Base-by-base conservation (phyloP, 2,113 vertebrate species). In the Phodopus roborovskii region DNA sequence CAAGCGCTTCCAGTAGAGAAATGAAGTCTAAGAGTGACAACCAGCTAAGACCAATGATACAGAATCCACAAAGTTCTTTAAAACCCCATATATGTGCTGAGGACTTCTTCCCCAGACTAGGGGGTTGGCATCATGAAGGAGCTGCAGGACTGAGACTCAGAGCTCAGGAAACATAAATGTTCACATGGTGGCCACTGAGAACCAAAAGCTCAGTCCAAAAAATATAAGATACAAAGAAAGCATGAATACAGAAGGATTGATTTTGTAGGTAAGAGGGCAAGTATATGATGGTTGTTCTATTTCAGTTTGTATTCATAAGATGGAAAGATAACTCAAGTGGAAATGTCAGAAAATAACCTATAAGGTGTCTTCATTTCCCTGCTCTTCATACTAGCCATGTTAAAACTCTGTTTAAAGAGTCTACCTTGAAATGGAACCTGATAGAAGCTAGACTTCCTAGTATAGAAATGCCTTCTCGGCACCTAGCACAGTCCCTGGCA, bases 401-500 rank as follows among this genome's bases (percentile, higher is more conserved):
- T 73, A 71, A 64, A 94, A 73, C 71, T 88, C 84, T 36, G 4
- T 86, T 91, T 85, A 88, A 77, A 94, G n/a, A 16, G 85, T 84
- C 53, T 48, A 17, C 60, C 26, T 62, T 64, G 33, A 30, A 66
- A 45, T 73, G 13, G 83, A 39, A 56, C 53, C 36, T 48, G 79
- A 88, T 79, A 33, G n/a, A 33, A 62, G 87, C 22, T 92, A 70
- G 88, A 19, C 64, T 87, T 81, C 85, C 56, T 68, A 48, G 50
- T 88, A 7, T 28, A 7, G 16, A 85, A 56, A 73, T 17, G 68
- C 84, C 86, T 95, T 62, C 64, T 93, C 71, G 13, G 60, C 66
- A 39, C 62, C 90, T 42, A 20, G 81, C 88, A 88, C 64, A 73
- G 75, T 42, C 85, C 13, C 84, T 94, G 91, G 95, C 90, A 97